Base-by-base conservation (phyloP, 2,888 invertebrate genomes). In the Epirrhoe alternata region DNA sequence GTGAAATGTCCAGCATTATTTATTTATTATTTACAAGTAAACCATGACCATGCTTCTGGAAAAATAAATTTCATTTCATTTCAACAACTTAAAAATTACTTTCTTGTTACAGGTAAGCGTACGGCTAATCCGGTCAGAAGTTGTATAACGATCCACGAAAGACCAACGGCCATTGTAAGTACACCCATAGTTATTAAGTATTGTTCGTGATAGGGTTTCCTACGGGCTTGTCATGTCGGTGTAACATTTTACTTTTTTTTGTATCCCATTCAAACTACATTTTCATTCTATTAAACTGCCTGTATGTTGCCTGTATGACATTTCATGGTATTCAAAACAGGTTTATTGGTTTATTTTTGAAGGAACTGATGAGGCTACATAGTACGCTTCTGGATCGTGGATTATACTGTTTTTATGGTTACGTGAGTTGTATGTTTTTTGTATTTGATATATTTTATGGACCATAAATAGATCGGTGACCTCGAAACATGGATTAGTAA, bases 41-140 rank as follows among this genome's bases (percentile, higher is more conserved):
- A n/a, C n/a, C n/a, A n/a, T n/a, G n/a, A n/a, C n/a, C n/a, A n/a
- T n/a, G n/a, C n/a, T n/a, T n/a, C n/a, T n/a, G n/a, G n/a, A n/a
- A n/a, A n/a, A n/a, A n/a, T n/a, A n/a, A n/a, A n/a, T n/a, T n/a
- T n/a, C n/a, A n/a, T n/a, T n/a, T n/a, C n/a, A n/a, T n/a, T n/a
- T n/a, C n/a, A n/a, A n/a, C 24, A 24, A 24, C 24, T 24, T 24
- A 51, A 35, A 16, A 24, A 31, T 35, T 50, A 1, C 62, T 54
- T 55, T 60, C 0, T 67, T 68, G 75, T 85, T 85, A 64, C 82
- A 85, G 84, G 85, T 85, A 83, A 83, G 78, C 74, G 60, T 52
- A 52, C 35, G 45, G 55, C 62, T 33, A 57, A 63, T 72, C 76
- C 49, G 74, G 80, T 79, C 70, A 77, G 76, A 59, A 66, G 51